These are phyloP conservation scores for Pantala flavescens DNA, from an alignment of 1,140 invertebrate genomes.

Conservation along the genomic window DNA sequence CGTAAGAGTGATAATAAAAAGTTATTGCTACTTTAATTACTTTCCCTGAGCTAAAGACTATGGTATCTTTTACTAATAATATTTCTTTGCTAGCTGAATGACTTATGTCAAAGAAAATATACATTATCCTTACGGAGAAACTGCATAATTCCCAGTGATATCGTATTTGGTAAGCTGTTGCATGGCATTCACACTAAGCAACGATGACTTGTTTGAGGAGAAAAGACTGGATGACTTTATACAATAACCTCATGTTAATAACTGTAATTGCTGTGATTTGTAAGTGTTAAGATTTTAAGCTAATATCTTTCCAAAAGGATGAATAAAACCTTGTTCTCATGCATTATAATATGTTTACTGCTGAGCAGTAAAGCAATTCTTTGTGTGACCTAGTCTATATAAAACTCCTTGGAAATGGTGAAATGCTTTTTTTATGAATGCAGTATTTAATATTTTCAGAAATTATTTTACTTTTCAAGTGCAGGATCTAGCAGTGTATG, in stretches of 20 bases:
- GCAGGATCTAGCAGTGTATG: background rate
- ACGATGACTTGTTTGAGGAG: background rate
- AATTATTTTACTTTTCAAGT: background rate
- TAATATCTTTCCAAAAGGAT: conserved; percentile 3
- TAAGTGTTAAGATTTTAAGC: conserved; percentile 7
- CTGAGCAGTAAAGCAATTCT: conserved; percentile 5
- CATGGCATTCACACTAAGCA: background rate
- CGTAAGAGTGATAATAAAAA: too few relatives aligned
- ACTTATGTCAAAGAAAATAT: background rate
- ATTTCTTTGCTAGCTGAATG: background rate
- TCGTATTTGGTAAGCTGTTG: background rate
- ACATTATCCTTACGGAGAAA: background rate
- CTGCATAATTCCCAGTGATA: conserved; percentile 5
- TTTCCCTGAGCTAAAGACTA: too few relatives aligned
- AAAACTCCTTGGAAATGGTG: background rate
- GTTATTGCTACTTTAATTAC: too few relatives aligned
- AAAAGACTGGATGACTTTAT: conserved; percentile 10
- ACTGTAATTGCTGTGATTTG: conserved; percentile 9
- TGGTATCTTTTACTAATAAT: too few relatives aligned
- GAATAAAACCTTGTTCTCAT: conserved; percentile 7
- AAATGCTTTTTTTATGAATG: background rate
- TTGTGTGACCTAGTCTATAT: background rate
- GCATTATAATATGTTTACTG: background rate
- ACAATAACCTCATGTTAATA: conserved; percentile 7
- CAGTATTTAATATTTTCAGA: background rate